Evolutionary conservation across 2,888 invertebrate species (phyloP).

Genomic region (Clepsis dumicolana): DNA sequence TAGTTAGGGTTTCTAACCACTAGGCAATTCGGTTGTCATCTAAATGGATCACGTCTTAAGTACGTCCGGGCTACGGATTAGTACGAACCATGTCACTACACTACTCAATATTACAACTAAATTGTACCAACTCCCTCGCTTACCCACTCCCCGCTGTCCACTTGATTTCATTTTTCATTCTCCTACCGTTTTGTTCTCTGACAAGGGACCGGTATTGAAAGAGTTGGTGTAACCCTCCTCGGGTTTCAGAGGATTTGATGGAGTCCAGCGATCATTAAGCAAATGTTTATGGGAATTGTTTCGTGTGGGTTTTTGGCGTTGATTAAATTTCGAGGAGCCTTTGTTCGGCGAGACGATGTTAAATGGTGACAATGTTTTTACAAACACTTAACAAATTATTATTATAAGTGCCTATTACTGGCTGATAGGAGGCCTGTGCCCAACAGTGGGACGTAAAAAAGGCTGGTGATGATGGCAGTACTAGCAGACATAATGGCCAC

Average conservation of each 20-base stretch:
- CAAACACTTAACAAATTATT: too few relatives aligned
- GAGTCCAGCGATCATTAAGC: slow-evolving; percentile 68
- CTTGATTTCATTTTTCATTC: slow-evolving; percentile 85
- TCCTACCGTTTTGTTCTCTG: slow-evolving; percentile 79
- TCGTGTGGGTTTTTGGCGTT: slow-evolving; percentile 8
- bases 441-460: too few relatives aligned
- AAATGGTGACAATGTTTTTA: neutral
- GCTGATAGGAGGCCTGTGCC: too few relatives aligned
- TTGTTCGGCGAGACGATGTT: neutral
- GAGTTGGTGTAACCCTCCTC: slow-evolving; percentile 73
- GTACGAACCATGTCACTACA: too few relatives aligned
- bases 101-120: neutral
- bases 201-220: slow-evolving; percentile 79
- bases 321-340: neutral
- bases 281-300: slow-evolving; percentile 42
- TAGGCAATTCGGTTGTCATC: too few relatives aligned
- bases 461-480: too few relatives aligned
- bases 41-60: too few relatives aligned
- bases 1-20: too few relatives aligned
- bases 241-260: slow-evolving; percentile 63
- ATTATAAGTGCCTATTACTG: too few relatives aligned
- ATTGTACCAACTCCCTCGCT: slow-evolving; percentile 53
- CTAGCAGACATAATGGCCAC: too few relatives aligned
- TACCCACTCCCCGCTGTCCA: slow-evolving; percentile 66
- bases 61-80: too few relatives aligned